Evolutionary conservation across 2,797 vertebrate genomes (phyloP), one percentile per base, ranked within the genome.

Genomic region (Liparis tanakae): DNA sequence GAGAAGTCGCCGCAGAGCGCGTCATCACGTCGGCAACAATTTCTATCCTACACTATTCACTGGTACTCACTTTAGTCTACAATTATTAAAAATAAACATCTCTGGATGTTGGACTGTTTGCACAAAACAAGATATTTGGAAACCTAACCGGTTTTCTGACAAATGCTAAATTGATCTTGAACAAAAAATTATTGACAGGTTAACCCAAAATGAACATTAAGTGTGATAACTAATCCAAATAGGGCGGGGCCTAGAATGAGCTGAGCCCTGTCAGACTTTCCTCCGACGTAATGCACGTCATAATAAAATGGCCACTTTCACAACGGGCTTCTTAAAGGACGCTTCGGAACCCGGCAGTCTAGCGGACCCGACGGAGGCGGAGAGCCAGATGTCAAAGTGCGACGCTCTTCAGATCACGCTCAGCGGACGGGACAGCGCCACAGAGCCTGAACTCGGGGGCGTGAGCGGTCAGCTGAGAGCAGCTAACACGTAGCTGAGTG

Each of bases 351-450:
- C 64, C 79, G 76, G 70, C 50, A 30, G 74, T 44, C 12, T 15
- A 34, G 65, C 58, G 67, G 57, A 70, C 70, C 41, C 43, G 39
- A 30, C 55, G 15, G 33, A 1, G 34, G 55, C 43, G 43, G 13
- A 57, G 36, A 70, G 68, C 46, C 57, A 70, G 53, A 68, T 69
- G 39, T 78, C 63, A 72, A 59, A 69, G 36, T 43, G 59, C 41
- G 68, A 18, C 3, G 22, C 58, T 71, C 57, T 56, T 65, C 69
- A 70, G 56, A 73, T 51, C 22, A 37, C 55, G 10, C 8, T 68
- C 33, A 68, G 17, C 8, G 5, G 51, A 60, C 1, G 5, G 48
- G 59, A 44, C 72, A 36, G 59, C 36, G 50, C 41, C 70, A 17
- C 30, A 22, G 61, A 57, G 72, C 53, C 34, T 50, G 61, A 58